Base-by-base conservation (phyloP, 1,140 invertebrate genomes). In the Mactra quadrangularis region DNA sequence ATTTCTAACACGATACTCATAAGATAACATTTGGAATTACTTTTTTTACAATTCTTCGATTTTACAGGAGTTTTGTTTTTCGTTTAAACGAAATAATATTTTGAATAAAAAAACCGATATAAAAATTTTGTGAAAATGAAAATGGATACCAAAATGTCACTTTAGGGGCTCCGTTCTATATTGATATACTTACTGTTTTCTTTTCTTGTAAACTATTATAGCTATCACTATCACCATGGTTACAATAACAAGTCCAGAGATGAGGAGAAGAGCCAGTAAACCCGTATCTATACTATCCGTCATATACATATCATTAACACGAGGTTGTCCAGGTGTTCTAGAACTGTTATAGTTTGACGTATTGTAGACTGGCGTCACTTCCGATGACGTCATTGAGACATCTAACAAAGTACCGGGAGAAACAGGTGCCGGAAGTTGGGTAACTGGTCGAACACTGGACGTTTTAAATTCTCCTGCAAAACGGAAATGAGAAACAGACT, bases 161-260 rank as follows among this genome's bases (percentile, higher is more conserved):
- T n/a, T n/a, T n/a, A n/a, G n/a, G n/a, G n/a, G n/a, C n/a, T n/a
- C n/a, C n/a, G n/a, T n/a, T n/a, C n/a, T n/a, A n/a, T n/a, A n/a
- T n/a, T n/a, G n/a, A n/a, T n/a, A n/a, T n/a, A 62, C 59, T 62
- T 38, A 62, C 59, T 62, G 59, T 62, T 62, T 62, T 15, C 25
- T 3, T 38, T 25, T 62, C 7, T 62, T 29, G 59, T 62, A 62
- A 38, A 29, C 31, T 9, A 38, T 35, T 2, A 62, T 31, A 19
- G 19, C n/a, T 19, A 19, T 38, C 33, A 62, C 1, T 3, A 62
- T 22, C 3, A 38, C 31, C 15, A 62, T 4, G 17, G 25, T 2
- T 2, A 62, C 17, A 19, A 62, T 41, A 4, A 62, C 33, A 41
- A 22, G 29, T 33, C 7, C 59, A 35, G 35, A 22, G 1, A 62